Base-by-base conservation (phyloP, 64 coral and sea anemone genomes). In the Pocillopora damicornis region DNA sequence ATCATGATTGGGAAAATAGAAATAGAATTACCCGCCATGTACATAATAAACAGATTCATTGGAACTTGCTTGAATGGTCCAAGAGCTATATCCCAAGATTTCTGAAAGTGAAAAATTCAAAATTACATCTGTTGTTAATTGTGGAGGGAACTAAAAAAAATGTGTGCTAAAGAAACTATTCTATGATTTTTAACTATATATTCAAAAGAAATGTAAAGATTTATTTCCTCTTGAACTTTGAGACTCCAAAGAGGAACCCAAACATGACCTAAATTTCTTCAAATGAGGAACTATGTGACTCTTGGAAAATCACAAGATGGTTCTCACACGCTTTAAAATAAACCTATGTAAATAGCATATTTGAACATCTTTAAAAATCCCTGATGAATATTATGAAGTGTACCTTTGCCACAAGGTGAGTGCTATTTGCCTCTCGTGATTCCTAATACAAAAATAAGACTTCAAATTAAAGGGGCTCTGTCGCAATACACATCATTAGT, bases 11-110 rank as follows among this genome's bases (percentile, higher is more conserved):
- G 96, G 42, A 98, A 98, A 12, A 98, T 91, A 0, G 96, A 98
- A n/a, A 98, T 98, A 9, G 96, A 95, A 60, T 95, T 98, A 26
- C 96, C 96, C 38, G 96, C 96, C 96, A 98, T 98, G 90, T 98
- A 98, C 96, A 98, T 98, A 13, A 98, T 98, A 18, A 98, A 98
- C 23, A 98, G 79, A 64, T 94, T 98, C 96, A 98, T 98, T 8
- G 96, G 96, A 58, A 98, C 92, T 65, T 98, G 96, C 79, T 98
- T 98, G 78, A 98, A 94, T 37, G 96, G 96, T 13, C 96, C 96
- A 71, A 98, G 83, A 11, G 96, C 96, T 75, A 98, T 92, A 79
- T 98, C 96, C 96, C 96, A 98, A 15, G 96, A 89, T 98, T 98
- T 98, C 96, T 98, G 75, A 63, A 92, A 87, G 60, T 62, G 12